Percentiles rank a stretch among this genome's conserved stretches.
These are phyloP conservation scores for Brachyrhaphis roseni DNA, from an alignment of 2,797 vertebrate species.

Conservation along the genomic window DNA sequence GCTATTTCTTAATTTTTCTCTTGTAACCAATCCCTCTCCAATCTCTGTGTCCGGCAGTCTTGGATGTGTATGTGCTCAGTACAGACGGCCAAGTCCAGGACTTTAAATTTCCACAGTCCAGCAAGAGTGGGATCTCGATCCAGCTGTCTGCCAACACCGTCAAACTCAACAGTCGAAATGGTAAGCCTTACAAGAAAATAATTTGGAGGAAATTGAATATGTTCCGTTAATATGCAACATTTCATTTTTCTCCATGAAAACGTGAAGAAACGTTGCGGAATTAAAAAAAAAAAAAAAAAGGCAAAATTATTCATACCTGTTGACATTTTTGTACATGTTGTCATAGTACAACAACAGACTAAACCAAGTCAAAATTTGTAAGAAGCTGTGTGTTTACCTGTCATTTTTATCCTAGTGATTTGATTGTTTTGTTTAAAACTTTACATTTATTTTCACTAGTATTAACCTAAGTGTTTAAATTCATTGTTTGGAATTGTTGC, in stretches of 20 bases:
- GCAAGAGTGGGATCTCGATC: conserved; percentile 92
- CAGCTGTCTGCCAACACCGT: conserved; percentile 97
- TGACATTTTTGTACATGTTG: not conserved
- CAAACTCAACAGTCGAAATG: conserved; percentile 97
- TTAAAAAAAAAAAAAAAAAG: not conserved
- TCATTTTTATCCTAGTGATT: not conserved
- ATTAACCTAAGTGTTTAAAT: conserved; percentile 13
- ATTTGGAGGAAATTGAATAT: conserved; percentile 1
- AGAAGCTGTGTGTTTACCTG: not conserved
- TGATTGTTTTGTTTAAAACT: conserved; percentile 30
- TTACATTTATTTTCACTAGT: conserved; percentile 26
- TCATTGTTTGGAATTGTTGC: not conserved
- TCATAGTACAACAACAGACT: not conserved
- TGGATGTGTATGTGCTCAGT: conserved; percentile 96
- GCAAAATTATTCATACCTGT: not conserved
- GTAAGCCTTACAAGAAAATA: conserved; percentile 76
- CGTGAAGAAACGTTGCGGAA: conserved; percentile 23
- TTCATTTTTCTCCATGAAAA: conserved; percentile 36
- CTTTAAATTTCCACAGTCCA: conserved; percentile 95
- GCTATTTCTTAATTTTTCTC: conserved; percentile 24
- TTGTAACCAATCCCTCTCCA: conserved; percentile 14
- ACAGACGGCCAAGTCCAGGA: conserved; percentile 98
- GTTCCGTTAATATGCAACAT: not conserved
- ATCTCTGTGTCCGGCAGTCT: conserved; percentile 78
- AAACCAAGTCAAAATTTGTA: not conserved